phyloP scores from a whole-genome alignment of 2,113 vertebrate genomes.

The Bettongia penicillata region DNA sequence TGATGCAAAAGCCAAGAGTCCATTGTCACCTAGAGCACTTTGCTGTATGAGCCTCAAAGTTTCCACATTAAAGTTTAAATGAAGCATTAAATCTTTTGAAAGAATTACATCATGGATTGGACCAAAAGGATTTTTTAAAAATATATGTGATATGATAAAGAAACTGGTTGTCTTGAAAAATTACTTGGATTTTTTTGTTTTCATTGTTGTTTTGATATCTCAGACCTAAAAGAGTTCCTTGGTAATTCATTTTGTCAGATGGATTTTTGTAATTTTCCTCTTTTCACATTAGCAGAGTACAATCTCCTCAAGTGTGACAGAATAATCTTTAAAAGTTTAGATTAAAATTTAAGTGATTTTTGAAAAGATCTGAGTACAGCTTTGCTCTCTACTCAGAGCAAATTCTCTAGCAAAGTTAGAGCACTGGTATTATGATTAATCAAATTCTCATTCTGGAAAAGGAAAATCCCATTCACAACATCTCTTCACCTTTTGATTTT shows the following conservation, averaged over 20 bases:
- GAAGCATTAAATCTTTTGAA: slow-evolving; percentile 63
- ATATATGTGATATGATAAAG: slow-evolving; percentile 58
- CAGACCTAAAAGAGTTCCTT: slow-evolving; percentile 64
- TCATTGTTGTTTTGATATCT: slow-evolving; percentile 50
- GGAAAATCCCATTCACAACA: slow-evolving; percentile 64
- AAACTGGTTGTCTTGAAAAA: not conserved
- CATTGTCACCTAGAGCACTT: slow-evolving; percentile 59
- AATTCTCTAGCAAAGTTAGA: not conserved
- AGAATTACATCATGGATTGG: slow-evolving; percentile 64
- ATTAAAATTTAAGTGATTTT: slow-evolving; percentile 34
- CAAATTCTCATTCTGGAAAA: slow-evolving; percentile 38
- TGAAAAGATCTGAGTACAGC: slow-evolving; percentile 12
- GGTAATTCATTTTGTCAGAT: slow-evolving; percentile 67
- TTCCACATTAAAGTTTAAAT: slow-evolving; percentile 77
- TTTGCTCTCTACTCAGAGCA: slow-evolving; percentile 41
- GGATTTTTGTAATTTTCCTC: not conserved
- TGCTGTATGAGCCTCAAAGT: slow-evolving; percentile 71
- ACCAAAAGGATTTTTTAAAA: slow-evolving; percentile 59
- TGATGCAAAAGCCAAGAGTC: slow-evolving; percentile 73
- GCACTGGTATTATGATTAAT: slow-evolving; percentile 14
- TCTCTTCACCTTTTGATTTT: slow-evolving; percentile 62
- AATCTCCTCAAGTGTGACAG: slow-evolving; percentile 52
- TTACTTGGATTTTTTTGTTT: not conserved
- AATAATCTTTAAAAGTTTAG: slow-evolving; percentile 49
- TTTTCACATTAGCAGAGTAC: slow-evolving; percentile 68